Percentiles rank a stretch among this genome's conserved stretches.
phyloP scores from a whole-genome alignment of 1,140 invertebrate genomes.

The Solenopsis invicta region DNA sequence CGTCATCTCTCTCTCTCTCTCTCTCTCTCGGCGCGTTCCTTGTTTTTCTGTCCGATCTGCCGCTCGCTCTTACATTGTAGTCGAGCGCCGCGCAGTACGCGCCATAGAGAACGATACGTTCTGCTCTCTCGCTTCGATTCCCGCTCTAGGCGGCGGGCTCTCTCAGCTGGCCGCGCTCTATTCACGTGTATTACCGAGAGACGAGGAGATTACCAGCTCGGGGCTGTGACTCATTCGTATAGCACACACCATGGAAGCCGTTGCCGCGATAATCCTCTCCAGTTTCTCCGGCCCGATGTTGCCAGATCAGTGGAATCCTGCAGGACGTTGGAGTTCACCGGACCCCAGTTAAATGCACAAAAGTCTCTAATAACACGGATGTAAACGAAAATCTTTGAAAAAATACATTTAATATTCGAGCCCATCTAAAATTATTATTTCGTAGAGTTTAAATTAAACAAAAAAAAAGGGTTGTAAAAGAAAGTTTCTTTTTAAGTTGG shows the following conservation, averaged over 20 bases:
- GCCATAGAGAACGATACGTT: conserved; percentile 61
- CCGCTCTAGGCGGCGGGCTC: neutral
- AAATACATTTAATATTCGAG: neutral
- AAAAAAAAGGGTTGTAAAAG: neutral
- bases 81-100: conserved; percentile 25
- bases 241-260: conserved; percentile 53
- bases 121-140: conserved; percentile 40
- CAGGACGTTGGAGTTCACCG: neutral
- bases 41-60: conserved; percentile 37
- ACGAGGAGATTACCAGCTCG: conserved; percentile 71
- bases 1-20: neutral
- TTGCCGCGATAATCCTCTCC: conserved; percentile 69
- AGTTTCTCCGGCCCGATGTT: conserved; percentile 42
- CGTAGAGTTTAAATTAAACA: neutral
- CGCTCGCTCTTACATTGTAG: conserved; percentile 47
- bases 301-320: conserved; percentile 42
- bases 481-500: neutral
- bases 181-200: conserved; percentile 64
- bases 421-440: neutral
- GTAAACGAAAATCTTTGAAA: neutral
- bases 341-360: neutral
- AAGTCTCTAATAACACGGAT: conserved; percentile 6
- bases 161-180: conserved; percentile 61
- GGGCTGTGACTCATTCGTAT: conserved; percentile 72
- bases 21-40: neutral